Evolutionary conservation across 2,888 invertebrate species (phyloP).

Genomic region (Stramonita haemastoma): DNA sequence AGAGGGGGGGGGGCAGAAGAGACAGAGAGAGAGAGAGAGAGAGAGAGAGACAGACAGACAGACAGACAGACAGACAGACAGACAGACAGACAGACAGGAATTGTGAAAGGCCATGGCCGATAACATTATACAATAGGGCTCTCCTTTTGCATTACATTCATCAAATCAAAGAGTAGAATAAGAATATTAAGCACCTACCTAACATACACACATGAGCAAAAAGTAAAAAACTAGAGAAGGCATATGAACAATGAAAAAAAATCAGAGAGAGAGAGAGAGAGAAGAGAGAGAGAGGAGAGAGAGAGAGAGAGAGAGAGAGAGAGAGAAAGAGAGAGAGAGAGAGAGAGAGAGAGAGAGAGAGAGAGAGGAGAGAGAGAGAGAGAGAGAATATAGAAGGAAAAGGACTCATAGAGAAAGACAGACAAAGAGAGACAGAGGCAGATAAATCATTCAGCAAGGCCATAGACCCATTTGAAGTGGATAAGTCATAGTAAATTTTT

Average conservation of each 20-base stretch:
- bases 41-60: not conserved
- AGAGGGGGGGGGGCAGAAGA: not conserved
- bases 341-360: slow-evolving; percentile 22
- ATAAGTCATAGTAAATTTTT: too few relatives aligned
- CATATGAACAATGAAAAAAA: too few relatives aligned
- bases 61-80: not conserved
- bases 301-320: slow-evolving; percentile 3
- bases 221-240: too few relatives aligned
- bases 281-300: not conserved
- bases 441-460: too few relatives aligned
- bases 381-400: not conserved
- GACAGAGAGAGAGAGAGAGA: slow-evolving; percentile 16
- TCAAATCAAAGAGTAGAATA: too few relatives aligned
- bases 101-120: not conserved
- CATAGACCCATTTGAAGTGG: too few relatives aligned
- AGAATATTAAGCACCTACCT: too few relatives aligned
- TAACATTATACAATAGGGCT: too few relatives aligned
- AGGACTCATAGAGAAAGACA: not conserved
- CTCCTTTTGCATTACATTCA: too few relatives aligned
- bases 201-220: too few relatives aligned
- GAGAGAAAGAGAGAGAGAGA: slow-evolving; percentile 21
- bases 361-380: slow-evolving; percentile 7
- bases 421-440: not conserved
- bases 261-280: too few relatives aligned
- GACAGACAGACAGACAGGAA: not conserved